phyloP scores from a whole-genome alignment of 2,113 vertebrate genomes.

The Taurulus bubalis region DNA sequence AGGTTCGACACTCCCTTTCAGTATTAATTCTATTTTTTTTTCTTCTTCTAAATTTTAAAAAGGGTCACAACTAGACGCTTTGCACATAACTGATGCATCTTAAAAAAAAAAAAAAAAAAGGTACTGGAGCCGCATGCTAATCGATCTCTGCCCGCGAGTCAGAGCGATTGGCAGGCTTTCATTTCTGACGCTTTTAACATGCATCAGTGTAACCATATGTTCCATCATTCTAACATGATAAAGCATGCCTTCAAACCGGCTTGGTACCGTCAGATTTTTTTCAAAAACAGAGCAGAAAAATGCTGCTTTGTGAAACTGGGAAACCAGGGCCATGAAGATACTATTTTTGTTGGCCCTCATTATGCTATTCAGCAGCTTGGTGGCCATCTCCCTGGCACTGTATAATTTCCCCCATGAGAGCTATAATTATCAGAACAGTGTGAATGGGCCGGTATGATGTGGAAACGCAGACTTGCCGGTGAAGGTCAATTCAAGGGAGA shows the following conservation, averaged over 20 bases:
- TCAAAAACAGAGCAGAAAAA: slow-evolving; percentile 49
- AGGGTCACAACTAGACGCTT: no score
- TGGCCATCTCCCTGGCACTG: slow-evolving; percentile 76
- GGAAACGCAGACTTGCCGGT: slow-evolving; percentile 66
- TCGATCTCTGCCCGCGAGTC: not conserved
- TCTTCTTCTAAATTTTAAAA: not conserved
- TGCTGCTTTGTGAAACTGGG: slow-evolving; percentile 59
- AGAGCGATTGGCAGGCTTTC: slow-evolving; percentile 34
- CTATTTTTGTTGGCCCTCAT: slow-evolving; percentile 80
- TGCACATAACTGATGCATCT: not conserved
- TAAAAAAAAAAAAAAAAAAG: slow-evolving; percentile 1
- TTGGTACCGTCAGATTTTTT: slow-evolving; percentile 23
- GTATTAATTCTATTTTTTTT: not conserved
- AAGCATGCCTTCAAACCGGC: slow-evolving; percentile 47
- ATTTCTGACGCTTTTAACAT: slow-evolving; percentile 43
- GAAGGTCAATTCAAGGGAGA: slow-evolving; percentile 78
- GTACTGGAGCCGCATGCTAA: not conserved
- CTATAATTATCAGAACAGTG: slow-evolving; percentile 83
- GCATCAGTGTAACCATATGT: slow-evolving; percentile 39
- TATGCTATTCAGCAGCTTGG: slow-evolving; percentile 82
- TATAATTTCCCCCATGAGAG: slow-evolving; percentile 82
- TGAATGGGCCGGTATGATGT: slow-evolving; percentile 77
- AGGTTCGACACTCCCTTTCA: slow-evolving; percentile 4
- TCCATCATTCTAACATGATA: slow-evolving; percentile 52
- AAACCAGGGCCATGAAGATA: slow-evolving; percentile 73